Conservation (phyloP, 2,797 vertebrate species). For the Podarcis lilfordi region DNA sequence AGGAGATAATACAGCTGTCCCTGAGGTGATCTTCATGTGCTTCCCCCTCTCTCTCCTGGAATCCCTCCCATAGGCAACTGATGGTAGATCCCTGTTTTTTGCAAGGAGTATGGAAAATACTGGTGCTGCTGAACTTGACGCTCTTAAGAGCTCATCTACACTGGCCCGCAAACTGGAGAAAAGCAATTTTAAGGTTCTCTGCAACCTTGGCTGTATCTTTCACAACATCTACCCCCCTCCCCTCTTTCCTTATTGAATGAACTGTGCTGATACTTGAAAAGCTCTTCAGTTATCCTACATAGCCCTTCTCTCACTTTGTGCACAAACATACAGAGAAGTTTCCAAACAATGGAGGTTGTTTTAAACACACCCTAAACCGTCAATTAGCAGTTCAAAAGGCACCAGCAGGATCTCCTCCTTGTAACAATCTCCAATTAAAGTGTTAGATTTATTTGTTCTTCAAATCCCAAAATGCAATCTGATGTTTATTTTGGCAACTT, state of each 20-base stretch:
- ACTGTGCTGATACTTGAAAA: not conserved
- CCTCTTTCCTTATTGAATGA: not conserved
- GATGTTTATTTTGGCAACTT: conserved; percentile 57
- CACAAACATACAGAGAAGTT: not conserved
- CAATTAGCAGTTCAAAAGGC: conserved; percentile 38
- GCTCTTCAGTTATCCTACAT: not conserved
- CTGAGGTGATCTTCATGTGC: too few relatives aligned
- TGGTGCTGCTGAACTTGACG: too few relatives aligned
- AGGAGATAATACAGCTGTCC: too few relatives aligned
- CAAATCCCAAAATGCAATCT: conserved; percentile 6
- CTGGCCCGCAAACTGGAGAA: not conserved
- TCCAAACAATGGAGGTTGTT: not conserved
- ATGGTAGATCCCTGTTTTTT: too few relatives aligned
- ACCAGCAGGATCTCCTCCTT: conserved; percentile 16
- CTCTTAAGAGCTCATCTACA: not conserved
- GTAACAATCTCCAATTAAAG: conserved; percentile 22
- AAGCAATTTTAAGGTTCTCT: not conserved
- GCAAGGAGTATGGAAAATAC: too few relatives aligned
- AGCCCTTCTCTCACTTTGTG: too few relatives aligned
- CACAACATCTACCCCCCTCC: not conserved
- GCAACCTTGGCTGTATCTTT: not conserved
- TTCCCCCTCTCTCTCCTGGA: too few relatives aligned
- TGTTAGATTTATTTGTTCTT: conserved; percentile 45
- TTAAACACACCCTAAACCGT: not conserved
- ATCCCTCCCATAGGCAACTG: too few relatives aligned